These are phyloP conservation scores for Scaptomyza graminum DNA, from an alignment of 1,140 invertebrate genomes.

Conservation along the genomic window DNA sequence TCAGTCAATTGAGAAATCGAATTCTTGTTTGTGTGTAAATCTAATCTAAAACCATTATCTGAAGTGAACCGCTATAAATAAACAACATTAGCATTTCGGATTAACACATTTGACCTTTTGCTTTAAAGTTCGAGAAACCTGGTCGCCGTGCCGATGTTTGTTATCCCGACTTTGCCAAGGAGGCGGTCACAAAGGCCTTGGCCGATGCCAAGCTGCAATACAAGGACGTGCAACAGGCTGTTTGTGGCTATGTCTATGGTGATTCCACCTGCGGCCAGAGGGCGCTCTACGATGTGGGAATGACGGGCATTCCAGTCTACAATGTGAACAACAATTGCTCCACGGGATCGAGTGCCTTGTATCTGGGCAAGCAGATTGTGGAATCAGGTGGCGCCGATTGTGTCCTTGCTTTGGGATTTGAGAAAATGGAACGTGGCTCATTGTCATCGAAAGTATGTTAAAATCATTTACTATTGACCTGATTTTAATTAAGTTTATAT, in stretches of 20 bases:
- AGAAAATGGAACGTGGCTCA: constrained; percentile 98
- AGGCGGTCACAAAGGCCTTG: constrained; percentile 95
- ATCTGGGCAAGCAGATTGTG: constrained; percentile 95
- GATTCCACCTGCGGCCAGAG: constrained; percentile 98
- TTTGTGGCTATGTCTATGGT: constrained; percentile 97
- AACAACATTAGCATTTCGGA: constrained; percentile 9
- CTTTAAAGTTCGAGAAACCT: constrained; percentile 89
- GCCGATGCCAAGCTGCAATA: constrained; percentile 94
- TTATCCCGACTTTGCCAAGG: constrained; percentile 97
- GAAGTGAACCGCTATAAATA: constrained; percentile 35
- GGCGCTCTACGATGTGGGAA: constrained; percentile 96
- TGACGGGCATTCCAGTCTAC: constrained; percentile 98
- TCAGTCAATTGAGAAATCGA: constrained; percentile 27
- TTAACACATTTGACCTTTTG: constrained; percentile 5
- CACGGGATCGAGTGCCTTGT: constrained; percentile 96
- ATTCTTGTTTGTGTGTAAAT: constrained; percentile 35
- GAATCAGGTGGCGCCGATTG: constrained; percentile 94
- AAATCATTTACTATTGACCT: neutral
- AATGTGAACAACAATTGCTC: constrained; percentile 99
- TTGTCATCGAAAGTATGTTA: constrained; percentile 88
- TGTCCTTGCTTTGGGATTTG: constrained; percentile 97
- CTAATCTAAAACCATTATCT: constrained; percentile 36
- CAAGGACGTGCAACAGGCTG: constrained; percentile 92
- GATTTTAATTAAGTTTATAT: neutral
- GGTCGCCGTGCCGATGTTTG: constrained; percentile 91